Evolutionary conservation across 2,888 invertebrate genomes (phyloP).

Genomic region (Erebia aethiops): DNA sequence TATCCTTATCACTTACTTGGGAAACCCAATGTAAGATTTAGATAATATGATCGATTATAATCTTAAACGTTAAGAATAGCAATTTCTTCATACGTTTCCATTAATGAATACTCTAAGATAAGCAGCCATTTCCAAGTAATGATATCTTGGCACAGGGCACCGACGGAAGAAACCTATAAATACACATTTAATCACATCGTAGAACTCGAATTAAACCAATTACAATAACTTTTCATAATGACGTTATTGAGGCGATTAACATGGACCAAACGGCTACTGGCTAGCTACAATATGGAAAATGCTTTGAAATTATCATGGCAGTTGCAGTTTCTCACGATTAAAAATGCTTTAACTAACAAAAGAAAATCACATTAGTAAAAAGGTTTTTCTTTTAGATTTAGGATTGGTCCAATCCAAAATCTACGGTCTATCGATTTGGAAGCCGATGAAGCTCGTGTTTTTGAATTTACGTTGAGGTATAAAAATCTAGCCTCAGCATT

Average conservation of each 20-base stretch:
- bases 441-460: neutral
- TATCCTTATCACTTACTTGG: neutral
- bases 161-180: neutral
- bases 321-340: no score
- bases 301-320: no score
- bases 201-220: neutral
- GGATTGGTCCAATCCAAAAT: no score
- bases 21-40: slow-evolving; percentile 6
- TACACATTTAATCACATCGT: neutral
- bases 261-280: neutral
- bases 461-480: neutral
- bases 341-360: no score
- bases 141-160: neutral
- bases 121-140: neutral
- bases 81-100: neutral
- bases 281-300: no score
- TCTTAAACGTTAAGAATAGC: neutral
- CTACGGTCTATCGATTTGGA: no score
- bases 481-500: neutral
- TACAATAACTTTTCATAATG: neutral
- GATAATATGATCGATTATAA: slow-evolving; percentile 6
- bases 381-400: no score
- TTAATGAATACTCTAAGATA: slow-evolving; percentile 2
- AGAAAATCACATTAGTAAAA: no score
- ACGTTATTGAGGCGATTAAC: neutral